Evolutionary conservation across 1,140 invertebrate species (phyloP).

Genomic region (Brachionus rubens): DNA sequence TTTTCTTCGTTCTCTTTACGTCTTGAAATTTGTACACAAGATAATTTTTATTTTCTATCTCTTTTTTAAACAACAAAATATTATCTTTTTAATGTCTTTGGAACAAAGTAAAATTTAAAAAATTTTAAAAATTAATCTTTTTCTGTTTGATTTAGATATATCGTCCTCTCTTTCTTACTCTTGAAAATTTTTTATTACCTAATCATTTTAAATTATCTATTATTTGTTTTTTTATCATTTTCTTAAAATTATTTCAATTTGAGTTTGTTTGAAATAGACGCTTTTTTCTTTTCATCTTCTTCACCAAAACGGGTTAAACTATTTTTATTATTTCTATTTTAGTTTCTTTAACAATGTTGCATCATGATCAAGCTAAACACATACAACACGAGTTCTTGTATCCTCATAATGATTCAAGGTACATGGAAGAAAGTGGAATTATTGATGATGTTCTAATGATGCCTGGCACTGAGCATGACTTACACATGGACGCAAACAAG

Average conservation of each 20-base stretch:
- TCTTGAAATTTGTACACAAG: slow-evolving; percentile 30
- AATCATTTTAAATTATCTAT: slow-evolving; percentile 14
- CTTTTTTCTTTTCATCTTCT: not conserved
- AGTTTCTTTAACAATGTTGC: slow-evolving; percentile 17
- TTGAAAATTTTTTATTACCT: slow-evolving; percentile 18
- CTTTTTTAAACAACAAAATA: not conserved
- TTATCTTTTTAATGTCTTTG: slow-evolving; percentile 32
- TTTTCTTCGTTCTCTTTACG: not conserved
- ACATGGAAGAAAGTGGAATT: not conserved
- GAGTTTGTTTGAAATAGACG: not conserved
- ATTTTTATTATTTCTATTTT: not conserved
- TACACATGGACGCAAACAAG: not conserved
- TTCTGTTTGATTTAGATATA: slow-evolving; percentile 19
- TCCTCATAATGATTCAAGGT: not conserved
- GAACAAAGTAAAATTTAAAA: not conserved
- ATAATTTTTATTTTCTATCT: not conserved
- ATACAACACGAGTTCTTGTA: slow-evolving; percentile 3
- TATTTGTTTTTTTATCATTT: slow-evolving; percentile 6
- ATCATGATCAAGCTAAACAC: slow-evolving; percentile 15
- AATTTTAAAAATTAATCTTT: not conserved
- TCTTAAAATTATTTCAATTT: not conserved
- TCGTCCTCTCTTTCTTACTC: not conserved
- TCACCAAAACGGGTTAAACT: not conserved
- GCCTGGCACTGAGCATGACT: not conserved
- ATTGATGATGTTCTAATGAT: not conserved